Evolutionary conservation across 92 coral and sea anemone genomes (phyloP).

Genomic region (Paramuricea clavata): DNA sequence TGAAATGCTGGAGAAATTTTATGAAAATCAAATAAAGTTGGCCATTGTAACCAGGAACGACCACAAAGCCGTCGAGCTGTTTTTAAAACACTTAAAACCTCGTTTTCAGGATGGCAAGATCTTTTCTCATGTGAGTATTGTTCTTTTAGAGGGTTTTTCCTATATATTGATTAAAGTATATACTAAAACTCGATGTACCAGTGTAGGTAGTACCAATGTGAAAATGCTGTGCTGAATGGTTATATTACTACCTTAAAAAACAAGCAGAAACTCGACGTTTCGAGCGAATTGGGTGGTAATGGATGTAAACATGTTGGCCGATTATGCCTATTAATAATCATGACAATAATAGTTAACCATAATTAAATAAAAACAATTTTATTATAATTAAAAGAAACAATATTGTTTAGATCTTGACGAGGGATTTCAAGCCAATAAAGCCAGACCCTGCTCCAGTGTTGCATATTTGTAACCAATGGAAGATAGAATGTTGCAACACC

Average conservation of each 20-base stretch:
- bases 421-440: constrained; percentile 87
- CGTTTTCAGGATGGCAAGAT: constrained; percentile 82
- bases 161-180: too few relatives aligned
- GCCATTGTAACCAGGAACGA: constrained; percentile 90
- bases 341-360: too few relatives aligned
- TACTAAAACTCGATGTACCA: too few relatives aligned
- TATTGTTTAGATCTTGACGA: constrained; percentile 72
- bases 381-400: too few relatives aligned
- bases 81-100: constrained; percentile 75
- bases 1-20: constrained; percentile 70
- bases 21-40: constrained; percentile 69
- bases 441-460: constrained; percentile 90
- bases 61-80: constrained; percentile 79
- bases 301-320: not conserved
- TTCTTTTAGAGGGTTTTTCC: too few relatives aligned
- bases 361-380: too few relatives aligned
- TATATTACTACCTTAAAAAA: too few relatives aligned
- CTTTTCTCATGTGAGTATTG: constrained; percentile 84
- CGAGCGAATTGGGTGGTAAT: not conserved
- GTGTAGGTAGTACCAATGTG: too few relatives aligned
- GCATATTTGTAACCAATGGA: constrained; percentile 90
- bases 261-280: too few relatives aligned
- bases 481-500: constrained; percentile 73
- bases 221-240: too few relatives aligned
- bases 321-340: too few relatives aligned